Conservation (phyloP, 2,113 vertebrate genomes). For the Herpailurus yagouaroundi region DNA sequence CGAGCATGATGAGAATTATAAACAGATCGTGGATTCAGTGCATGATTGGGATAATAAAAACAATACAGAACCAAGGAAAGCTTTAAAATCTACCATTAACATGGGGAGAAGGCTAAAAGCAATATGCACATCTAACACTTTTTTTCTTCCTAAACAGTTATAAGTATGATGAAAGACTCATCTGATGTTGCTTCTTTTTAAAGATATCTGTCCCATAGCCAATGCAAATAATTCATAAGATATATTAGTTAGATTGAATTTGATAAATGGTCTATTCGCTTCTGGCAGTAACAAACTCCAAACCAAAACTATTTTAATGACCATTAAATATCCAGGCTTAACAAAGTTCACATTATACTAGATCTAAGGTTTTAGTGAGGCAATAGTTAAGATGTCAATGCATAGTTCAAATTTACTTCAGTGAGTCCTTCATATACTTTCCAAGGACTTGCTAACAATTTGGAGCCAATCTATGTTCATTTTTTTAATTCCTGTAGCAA, state of each 20-base stretch:
- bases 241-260: slow-evolving; percentile 5
- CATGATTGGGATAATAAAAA: slow-evolving; percentile 46
- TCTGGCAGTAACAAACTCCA: slow-evolving; percentile 39
- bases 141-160: slow-evolving; percentile 48
- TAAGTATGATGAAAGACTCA: slow-evolving; percentile 9
- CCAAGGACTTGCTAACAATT: slow-evolving; percentile 29
- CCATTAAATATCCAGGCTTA: slow-evolving; percentile 36
- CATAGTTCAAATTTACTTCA: slow-evolving; percentile 25
- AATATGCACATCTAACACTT: background rate
- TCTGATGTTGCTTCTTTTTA: slow-evolving; percentile 2
- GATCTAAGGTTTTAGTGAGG: background rate
- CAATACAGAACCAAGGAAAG: background rate
- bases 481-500: background rate
- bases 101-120: background rate
- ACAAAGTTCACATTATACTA: background rate
- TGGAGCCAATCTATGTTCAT: background rate
- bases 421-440: background rate
- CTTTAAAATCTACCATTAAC: background rate
- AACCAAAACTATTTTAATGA: slow-evolving; percentile 36
- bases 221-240: slow-evolving; percentile 41
- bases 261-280: background rate
- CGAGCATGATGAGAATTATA: slow-evolving; percentile 25
- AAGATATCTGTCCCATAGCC: background rate
- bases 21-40: background rate
- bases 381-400: slow-evolving; percentile 12